A percentile compares a stretch with the other conserved stretches of the same genome.
phyloP scores from a whole-genome alignment of 2,113 vertebrate genomes.

The Misgurnus anguillicaudatus region DNA sequence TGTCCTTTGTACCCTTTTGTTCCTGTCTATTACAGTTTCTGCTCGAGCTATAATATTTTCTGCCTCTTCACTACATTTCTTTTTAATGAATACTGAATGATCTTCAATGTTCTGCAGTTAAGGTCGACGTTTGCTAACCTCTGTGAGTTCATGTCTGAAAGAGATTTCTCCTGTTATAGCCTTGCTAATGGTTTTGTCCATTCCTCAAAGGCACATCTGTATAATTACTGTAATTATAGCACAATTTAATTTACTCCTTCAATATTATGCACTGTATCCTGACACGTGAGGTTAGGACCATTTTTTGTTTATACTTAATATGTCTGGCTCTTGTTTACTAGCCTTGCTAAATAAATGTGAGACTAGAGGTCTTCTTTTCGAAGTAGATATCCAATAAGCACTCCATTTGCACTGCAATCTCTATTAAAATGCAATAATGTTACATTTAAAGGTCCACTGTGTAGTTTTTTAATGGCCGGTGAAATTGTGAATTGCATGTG shows the following conservation, averaged over 20 bases:
- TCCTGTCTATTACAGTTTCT: background rate
- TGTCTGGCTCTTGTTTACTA: constrained; percentile 25
- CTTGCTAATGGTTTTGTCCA: constrained; percentile 11
- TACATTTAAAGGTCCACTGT: too few species aligned
- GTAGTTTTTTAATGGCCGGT: too few species aligned
- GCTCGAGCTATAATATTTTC: background rate
- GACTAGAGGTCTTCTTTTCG: too few species aligned
- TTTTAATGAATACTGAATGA: constrained; percentile 7
- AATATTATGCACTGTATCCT: constrained; percentile 3
- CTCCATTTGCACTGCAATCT: too few species aligned
- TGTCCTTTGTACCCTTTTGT: background rate
- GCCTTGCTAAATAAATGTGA: background rate
- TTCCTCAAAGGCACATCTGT: constrained; percentile 8
- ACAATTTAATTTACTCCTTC: constrained; percentile 7
- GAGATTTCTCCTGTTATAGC: background rate
- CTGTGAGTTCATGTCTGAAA: background rate
- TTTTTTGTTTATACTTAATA: background rate
- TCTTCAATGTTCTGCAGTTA: constrained; percentile 1
- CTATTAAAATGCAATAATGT: too few species aligned
- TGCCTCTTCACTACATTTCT: background rate
- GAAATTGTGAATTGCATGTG: too few species aligned
- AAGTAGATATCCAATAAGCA: too few species aligned
- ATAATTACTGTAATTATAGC: constrained; percentile 15
- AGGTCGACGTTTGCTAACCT: background rate
- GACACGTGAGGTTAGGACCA: background rate